A percentile compares a stretch with the other conserved stretches of the same genome.
Evolutionary conservation across 23 tunicate genomes (phyloP).

Genomic region (Trididemnum miniatum): DNA sequence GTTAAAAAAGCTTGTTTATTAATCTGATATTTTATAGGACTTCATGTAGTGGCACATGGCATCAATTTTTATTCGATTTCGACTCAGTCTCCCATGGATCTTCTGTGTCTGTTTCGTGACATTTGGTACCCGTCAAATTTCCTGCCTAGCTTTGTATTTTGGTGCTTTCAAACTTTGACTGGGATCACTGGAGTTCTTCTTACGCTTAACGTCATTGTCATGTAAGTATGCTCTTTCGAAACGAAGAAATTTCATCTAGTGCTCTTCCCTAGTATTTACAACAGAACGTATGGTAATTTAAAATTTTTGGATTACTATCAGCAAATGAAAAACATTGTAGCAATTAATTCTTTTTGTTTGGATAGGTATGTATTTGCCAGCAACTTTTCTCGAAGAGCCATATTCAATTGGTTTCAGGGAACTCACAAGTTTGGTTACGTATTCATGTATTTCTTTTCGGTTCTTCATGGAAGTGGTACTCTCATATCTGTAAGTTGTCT

Average conservation of each 20-base stretch:
- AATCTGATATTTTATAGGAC: conserved; percentile 32
- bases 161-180: conserved; percentile 84
- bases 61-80: conserved; percentile 86
- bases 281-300: no score
- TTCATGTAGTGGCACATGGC: conserved; percentile 79
- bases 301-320: no score
- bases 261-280: no score
- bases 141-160: conserved; percentile 70
- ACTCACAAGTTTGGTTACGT: conserved; percentile 78
- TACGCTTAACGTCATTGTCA: conserved; percentile 61
- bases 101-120: conserved; percentile 76
- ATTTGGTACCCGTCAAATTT: conserved; percentile 58
- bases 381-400: conserved; percentile 46
- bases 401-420: conserved; percentile 77
- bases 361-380: conserved; percentile 92
- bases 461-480: conserved; percentile 87
- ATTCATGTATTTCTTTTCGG: conserved; percentile 58
- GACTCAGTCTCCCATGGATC: conserved; percentile 72
- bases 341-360: no score
- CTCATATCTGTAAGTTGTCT: conserved; percentile 66
- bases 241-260: no score
- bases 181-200: conserved; percentile 81
- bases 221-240: conserved; percentile 67
- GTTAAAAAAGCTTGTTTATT: no score
- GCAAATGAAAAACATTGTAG: no score